Evolutionary conservation across 2,113 vertebrate genomes (phyloP).

Genomic region (Apus apus): DNA sequence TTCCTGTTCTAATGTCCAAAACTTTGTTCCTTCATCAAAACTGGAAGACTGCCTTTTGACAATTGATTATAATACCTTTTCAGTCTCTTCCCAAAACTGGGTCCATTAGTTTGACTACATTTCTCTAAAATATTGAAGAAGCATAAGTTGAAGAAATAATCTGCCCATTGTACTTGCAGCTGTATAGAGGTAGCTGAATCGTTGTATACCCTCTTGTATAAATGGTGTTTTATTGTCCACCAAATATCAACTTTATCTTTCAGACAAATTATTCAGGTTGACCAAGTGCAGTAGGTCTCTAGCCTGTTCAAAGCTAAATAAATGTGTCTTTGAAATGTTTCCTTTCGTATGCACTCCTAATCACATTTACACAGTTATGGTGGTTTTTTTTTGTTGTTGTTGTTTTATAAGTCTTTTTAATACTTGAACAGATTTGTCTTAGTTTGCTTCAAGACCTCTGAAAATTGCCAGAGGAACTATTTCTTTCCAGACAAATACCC

Average conservation of each 20-base stretch:
- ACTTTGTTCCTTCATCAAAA: neutral
- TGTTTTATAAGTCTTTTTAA: neutral
- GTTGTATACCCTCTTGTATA: neutral
- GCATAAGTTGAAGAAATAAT: neutral
- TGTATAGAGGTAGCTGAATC: neutral
- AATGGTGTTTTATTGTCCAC: neutral
- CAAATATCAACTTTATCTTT: neutral
- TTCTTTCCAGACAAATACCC: neutral
- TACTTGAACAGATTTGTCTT: neutral
- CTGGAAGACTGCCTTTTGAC: neutral
- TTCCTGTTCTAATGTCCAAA: neutral
- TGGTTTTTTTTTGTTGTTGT: neutral
- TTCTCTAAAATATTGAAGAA: neutral
- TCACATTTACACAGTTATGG: neutral
- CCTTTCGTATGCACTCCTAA: neutral
- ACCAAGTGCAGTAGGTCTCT: neutral
- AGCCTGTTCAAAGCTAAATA: neutral
- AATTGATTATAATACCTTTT: neutral
- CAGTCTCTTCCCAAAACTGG: neutral
- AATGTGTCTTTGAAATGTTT: neutral
- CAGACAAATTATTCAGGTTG: neutral
- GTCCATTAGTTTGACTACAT: neutral
- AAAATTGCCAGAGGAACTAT: neutral
- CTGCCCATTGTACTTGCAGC: neutral
- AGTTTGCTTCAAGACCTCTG: neutral